A percentile compares a stretch with the other conserved stretches of the same genome.
phyloP scores from a whole-genome alignment of 2,888 invertebrate species.

The Lasioglossum oenotherae region DNA sequence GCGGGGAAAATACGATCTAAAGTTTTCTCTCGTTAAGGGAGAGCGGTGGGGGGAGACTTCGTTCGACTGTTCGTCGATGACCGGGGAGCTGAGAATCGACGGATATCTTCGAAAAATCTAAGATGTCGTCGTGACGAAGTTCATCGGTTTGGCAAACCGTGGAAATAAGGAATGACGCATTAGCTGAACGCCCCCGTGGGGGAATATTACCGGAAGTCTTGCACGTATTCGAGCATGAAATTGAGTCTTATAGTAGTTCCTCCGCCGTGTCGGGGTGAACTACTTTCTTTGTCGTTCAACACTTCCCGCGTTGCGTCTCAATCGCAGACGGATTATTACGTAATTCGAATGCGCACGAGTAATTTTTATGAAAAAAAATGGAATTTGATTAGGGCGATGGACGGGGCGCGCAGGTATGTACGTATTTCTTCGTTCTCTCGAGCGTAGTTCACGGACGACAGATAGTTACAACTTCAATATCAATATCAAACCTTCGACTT shows the following conservation, averaged over 20 bases:
- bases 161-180: conserved; percentile 66
- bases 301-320: conserved; percentile 46
- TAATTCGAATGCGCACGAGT: conserved; percentile 39
- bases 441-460: neutral
- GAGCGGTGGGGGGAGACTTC: neutral
- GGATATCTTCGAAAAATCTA: conserved; percentile 32
- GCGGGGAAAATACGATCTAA: neutral
- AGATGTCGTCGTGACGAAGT: conserved; percentile 65
- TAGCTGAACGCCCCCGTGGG: conserved; percentile 54
- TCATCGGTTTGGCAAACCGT: conserved; percentile 59
- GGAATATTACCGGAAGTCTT: conserved; percentile 60
- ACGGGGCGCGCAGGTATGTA: neutral
- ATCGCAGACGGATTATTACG: conserved; percentile 54
- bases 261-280: conserved; percentile 14
- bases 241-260: conserved; percentile 67
- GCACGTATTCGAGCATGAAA: conserved; percentile 69
- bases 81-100: conserved; percentile 11
- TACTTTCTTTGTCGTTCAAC: conserved; percentile 53
- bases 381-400: neutral
- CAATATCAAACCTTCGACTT: too few relatives aligned
- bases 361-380: conserved; percentile 7
- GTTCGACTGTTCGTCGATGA: conserved; percentile 2
- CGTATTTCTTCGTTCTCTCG: neutral
- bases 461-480: too few relatives aligned
- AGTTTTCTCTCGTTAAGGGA: conserved; percentile 29